Conservation (phyloP, 1,140 invertebrate genomes). For the Calosoma granatense region DNA sequence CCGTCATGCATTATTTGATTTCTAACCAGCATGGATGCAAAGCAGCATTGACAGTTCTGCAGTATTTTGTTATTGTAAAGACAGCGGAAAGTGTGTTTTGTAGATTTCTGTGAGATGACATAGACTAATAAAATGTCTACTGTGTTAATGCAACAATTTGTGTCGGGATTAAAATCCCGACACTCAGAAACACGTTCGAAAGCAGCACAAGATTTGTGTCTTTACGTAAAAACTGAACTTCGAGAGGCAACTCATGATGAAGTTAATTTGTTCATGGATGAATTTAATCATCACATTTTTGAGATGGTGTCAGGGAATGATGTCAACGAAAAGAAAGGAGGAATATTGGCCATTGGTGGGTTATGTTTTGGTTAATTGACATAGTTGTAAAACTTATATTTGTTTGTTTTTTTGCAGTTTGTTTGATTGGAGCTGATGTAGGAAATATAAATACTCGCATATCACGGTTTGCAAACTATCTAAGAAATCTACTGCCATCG, state of each 20-base stretch:
- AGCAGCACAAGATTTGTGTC: constrained; percentile 76
- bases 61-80: not conserved
- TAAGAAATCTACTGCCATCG: constrained; percentile 81
- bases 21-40: not conserved
- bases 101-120: constrained; percentile 2
- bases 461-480: constrained; percentile 85
- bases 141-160: constrained; percentile 66
- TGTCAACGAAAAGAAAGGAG: constrained; percentile 90
- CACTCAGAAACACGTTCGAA: constrained; percentile 75
- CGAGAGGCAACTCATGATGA: constrained; percentile 87
- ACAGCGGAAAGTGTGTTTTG: too few relatives aligned
- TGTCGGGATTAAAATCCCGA: constrained; percentile 77
- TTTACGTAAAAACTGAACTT: constrained; percentile 86
- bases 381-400: constrained; percentile 10
- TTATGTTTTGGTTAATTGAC: constrained; percentile 19
- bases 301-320: constrained; percentile 91
- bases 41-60: not conserved
- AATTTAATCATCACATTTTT: constrained; percentile 92
- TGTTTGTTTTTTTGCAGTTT: constrained; percentile 50
- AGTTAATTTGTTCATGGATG: constrained; percentile 81
- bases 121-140: constrained; percentile 43
- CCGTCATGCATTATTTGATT: not conserved
- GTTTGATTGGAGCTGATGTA: constrained; percentile 83
- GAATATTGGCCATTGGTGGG: constrained; percentile 85
- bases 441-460: constrained; percentile 84